These are phyloP conservation scores for Aphodius sticticus DNA, from an alignment of 2,888 invertebrate genomes.

Conservation along the genomic window DNA sequence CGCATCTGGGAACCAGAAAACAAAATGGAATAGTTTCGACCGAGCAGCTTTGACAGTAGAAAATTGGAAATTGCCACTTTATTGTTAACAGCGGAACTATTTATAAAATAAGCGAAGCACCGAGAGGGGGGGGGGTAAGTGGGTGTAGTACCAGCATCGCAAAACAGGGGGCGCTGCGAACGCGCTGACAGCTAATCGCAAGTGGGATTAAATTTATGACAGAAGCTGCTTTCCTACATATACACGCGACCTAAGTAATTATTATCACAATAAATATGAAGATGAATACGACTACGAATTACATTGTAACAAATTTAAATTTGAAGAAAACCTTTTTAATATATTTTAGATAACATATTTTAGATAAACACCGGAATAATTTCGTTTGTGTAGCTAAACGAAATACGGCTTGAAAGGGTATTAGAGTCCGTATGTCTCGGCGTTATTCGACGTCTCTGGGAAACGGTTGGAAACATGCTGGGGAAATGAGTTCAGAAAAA, in stretches of 20 bases:
- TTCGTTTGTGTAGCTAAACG: background rate
- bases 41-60: background rate
- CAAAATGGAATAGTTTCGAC: background rate
- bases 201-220: background rate
- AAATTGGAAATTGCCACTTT: background rate
- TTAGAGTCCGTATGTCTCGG: background rate
- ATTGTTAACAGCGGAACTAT: background rate
- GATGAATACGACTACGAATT: too few relatives aligned
- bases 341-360: too few relatives aligned
- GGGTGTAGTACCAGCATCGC: background rate
- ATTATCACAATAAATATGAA: too few relatives aligned
- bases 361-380: too few relatives aligned
- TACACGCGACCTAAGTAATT: background rate
- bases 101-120: background rate
- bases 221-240: background rate
- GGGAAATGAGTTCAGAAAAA: background rate
- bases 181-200: background rate
- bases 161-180: background rate
- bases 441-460: background rate
- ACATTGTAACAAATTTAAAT: too few relatives aligned
- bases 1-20: background rate
- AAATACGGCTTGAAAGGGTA: background rate
- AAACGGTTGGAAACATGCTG: background rate
- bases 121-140: background rate
- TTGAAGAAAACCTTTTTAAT: too few relatives aligned